Conservation (phyloP, 2,797 vertebrate genomes). For the Sciaenops ocellatus region DNA sequence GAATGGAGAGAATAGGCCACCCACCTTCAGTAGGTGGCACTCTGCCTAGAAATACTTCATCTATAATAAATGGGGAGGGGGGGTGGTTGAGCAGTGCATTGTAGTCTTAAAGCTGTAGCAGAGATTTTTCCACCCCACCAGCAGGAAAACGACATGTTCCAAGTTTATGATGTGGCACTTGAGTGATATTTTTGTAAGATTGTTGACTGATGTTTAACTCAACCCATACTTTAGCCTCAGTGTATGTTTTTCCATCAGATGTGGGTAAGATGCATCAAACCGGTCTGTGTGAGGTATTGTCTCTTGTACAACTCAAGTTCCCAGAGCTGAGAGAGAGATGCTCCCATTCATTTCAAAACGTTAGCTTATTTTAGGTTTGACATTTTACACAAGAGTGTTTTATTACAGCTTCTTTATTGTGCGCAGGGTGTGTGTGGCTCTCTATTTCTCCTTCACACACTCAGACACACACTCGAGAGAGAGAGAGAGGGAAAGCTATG, state of each 20-base stretch:
- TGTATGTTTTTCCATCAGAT: constrained; percentile 39
- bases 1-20: constrained; percentile 45
- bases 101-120: constrained; percentile 40
- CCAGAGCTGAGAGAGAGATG: neutral
- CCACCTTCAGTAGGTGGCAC: constrained; percentile 51
- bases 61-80: constrained; percentile 47
- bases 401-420: constrained; percentile 33
- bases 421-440: constrained; percentile 6
- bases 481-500: neutral
- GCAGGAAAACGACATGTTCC: constrained; percentile 1
- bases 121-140: neutral
- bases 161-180: constrained; percentile 14
- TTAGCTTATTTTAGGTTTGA: constrained; percentile 21
- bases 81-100: constrained; percentile 12
- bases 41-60: constrained; percentile 58
- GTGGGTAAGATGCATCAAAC: constrained; percentile 31
- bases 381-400: constrained; percentile 44
- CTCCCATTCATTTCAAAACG: neutral
- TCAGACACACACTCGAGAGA: neutral
- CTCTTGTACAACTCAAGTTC: constrained; percentile 18
- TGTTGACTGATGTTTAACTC: constrained; percentile 23
- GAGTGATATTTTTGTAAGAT: constrained; percentile 17
- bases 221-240: neutral
- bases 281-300: constrained; percentile 2
- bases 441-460: neutral